Percentiles rank a stretch among this genome's conserved stretches.
phyloP scores from a whole-genome alignment of 1,140 invertebrate genomes.

The Octopus sinensis region DNA sequence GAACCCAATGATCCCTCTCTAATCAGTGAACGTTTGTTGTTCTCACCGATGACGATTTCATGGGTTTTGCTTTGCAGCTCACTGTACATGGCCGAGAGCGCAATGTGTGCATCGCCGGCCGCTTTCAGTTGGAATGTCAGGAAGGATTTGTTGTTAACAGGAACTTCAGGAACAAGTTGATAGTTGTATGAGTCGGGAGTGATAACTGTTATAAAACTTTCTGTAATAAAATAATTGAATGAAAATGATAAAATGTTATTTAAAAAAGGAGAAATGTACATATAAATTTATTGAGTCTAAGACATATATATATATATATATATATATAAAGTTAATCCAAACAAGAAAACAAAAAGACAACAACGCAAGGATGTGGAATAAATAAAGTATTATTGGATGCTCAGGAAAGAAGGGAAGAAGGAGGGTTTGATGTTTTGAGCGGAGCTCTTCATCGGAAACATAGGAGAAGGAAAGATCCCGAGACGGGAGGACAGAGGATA shows the following conservation, averaged over 20 bases:
- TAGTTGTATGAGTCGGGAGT: slow-evolving; percentile 50
- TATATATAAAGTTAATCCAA: too few species aligned
- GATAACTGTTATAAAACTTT: slow-evolving; percentile 52
- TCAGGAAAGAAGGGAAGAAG: too few species aligned
- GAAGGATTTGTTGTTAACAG: slow-evolving; percentile 48
- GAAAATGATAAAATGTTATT: background rate
- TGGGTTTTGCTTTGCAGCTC: slow-evolving; percentile 50
- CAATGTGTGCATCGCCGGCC: slow-evolving; percentile 44
- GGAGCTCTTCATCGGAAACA: too few species aligned
- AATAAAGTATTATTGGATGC: too few species aligned
- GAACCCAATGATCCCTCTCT: slow-evolving; percentile 43
- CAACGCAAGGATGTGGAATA: too few species aligned
- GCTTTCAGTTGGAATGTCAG: slow-evolving; percentile 53
- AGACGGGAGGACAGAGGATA: too few species aligned
- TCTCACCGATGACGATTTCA: slow-evolving; percentile 48
- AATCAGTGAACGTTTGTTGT: slow-evolving; percentile 45
- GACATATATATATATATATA: too few species aligned
- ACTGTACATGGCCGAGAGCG: slow-evolving; percentile 50
- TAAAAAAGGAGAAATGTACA: too few species aligned
- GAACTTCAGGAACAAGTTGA: slow-evolving; percentile 50
- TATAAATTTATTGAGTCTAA: too few species aligned
- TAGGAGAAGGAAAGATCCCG: too few species aligned
- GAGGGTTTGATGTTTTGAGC: too few species aligned
- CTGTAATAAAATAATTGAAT: slow-evolving; percentile 31
- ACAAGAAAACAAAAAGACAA: too few species aligned